These are phyloP conservation scores for Pantherophis alleghaniensis DNA, from an alignment of 2,797 vertebrate species.

Conservation along the genomic window DNA sequence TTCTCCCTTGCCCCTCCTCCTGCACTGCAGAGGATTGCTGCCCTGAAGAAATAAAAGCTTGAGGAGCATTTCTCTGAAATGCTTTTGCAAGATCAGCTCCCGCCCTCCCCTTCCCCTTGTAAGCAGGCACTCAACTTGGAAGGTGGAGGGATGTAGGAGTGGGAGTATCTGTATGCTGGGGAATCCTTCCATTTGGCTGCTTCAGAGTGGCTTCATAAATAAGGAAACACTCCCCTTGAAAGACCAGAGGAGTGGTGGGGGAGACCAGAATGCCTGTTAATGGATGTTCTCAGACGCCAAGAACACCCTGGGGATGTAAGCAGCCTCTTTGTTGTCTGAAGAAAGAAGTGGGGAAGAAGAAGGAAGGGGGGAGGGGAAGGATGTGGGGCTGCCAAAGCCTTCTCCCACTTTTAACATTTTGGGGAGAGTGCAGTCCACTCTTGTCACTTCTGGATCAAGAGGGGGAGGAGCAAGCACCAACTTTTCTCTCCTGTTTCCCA, in stretches of 20 bases:
- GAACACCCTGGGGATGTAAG: conserved; percentile 17
- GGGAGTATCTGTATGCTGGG: not conserved
- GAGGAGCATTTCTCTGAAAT: not conserved
- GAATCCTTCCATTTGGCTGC: conserved; percentile 33
- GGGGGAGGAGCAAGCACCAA: not conserved
- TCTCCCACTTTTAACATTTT: not conserved
- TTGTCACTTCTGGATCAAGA: not conserved
- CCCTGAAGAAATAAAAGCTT: not conserved
- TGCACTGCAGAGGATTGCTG: not conserved
- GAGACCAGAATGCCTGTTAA: conserved; percentile 11
- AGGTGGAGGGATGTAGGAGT: conserved; percentile 9
- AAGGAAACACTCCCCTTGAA: conserved; percentile 19
- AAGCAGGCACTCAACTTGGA: conserved; percentile 44
- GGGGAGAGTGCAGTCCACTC: not conserved
- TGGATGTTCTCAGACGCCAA: conserved; percentile 30
- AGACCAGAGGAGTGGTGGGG: not conserved
- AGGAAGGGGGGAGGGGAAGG: not conserved
- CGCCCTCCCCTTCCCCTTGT: not conserved
- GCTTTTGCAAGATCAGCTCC: not conserved
- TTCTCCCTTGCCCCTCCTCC: not conserved
- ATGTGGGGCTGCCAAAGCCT: not conserved
- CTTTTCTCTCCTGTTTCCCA: too few species aligned
- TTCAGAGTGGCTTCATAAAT: conserved; percentile 33
- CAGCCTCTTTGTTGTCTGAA: conserved; percentile 28
- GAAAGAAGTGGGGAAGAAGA: not conserved